Evolutionary conservation across 2,797 vertebrate genomes (phyloP), one percentile per base, ranked within the genome.

Genomic region (Sebastes hubbsi): DNA sequence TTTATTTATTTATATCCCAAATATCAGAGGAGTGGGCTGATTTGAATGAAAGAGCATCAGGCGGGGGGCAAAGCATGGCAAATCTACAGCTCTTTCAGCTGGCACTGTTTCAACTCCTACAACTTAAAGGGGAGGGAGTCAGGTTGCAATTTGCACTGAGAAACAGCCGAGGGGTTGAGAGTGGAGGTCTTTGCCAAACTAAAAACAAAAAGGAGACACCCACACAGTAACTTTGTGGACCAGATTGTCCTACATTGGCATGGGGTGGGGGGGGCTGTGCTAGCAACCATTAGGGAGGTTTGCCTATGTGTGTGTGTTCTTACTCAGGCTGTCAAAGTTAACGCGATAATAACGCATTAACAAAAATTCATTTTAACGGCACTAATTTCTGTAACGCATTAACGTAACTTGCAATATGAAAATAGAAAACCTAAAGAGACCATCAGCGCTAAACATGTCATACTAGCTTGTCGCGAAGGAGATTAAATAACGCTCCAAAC

Each of bases 31-130:
- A 77, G 76, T 55, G 72, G 75, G 89, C 49, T 87, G 79, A 86
- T 90, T 83, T 82, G 70, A 88, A 88, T 78, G 79, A 75, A 75
- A 68, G 80, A 77, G 86, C 82, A 89, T 76, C 82, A 78, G 84
- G 85, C 79, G 61, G 84, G 80, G 84, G 77, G 84, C 72, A 84
- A 78, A 74, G 82, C 75, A 64, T 78, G 74, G 64, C 75, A 81
- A 86, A 92, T 91, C 83, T 89, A 86, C 79, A 85, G 69, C 83
- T 86, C 80, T 82, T 79, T 87, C 72, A 76, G 79, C 83, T 92
- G 94, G 93, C 94, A 76, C 46, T 0, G 60, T 68, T 88, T 93
- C 94, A 94, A 83, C 80, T 83, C 75, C 82, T 87, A 78, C 5
- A 81, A 87, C 72, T 85, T 84, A 61, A 56, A 87, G 80, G 61